These are phyloP conservation scores for Aplodontia rufa DNA, from an alignment of 2,113 vertebrate genomes.

Conservation along the genomic window DNA sequence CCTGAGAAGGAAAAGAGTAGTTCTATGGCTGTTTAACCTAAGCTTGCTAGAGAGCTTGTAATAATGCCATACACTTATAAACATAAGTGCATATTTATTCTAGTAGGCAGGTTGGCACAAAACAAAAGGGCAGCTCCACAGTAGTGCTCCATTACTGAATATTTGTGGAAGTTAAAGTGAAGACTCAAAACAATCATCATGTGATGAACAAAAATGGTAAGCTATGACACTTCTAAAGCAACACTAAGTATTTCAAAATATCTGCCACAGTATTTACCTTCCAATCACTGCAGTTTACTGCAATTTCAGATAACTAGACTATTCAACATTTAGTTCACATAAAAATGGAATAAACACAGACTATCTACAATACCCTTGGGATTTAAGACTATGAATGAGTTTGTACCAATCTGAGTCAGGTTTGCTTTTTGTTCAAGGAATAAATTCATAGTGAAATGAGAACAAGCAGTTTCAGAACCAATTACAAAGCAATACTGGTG, in stretches of 20 bases:
- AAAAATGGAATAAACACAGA: neutral
- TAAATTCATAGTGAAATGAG: neutral
- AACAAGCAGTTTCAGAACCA: neutral
- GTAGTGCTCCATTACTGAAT: neutral
- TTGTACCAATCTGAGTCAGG: neutral
- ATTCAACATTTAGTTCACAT: neutral
- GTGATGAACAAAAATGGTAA: neutral
- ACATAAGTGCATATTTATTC: neutral
- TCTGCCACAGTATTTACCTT: neutral
- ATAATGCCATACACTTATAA: neutral
- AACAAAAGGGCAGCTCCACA: neutral
- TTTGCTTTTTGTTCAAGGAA: slow-evolving; percentile 17
- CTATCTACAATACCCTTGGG: neutral
- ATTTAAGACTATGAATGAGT: neutral
- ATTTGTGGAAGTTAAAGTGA: neutral
- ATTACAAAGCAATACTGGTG: neutral
- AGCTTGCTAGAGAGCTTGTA: neutral
- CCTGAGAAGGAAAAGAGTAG: neutral
- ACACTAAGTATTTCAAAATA: neutral
- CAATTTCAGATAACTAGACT: neutral
- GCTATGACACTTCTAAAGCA: neutral
- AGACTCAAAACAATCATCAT: neutral
- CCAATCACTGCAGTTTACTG: neutral
- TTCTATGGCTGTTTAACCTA: neutral
- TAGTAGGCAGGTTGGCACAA: neutral